Conservation (phyloP, 2,113 vertebrate species). For the Ciconia maguari region DNA sequence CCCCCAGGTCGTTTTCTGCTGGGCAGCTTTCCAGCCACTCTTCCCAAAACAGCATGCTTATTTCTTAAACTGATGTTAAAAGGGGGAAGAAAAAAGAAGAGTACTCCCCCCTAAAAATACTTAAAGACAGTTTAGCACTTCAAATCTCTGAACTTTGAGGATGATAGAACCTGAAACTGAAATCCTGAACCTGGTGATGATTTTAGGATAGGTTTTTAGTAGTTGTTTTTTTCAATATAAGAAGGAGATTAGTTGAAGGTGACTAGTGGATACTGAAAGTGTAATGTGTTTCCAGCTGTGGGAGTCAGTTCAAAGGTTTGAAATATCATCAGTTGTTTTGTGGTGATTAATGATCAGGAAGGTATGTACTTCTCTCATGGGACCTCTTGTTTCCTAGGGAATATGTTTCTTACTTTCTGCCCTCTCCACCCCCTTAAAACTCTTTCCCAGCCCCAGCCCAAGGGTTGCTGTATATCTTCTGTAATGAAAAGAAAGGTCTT, state of each 20-base stretch:
- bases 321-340: neutral
- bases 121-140: neutral
- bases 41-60: neutral
- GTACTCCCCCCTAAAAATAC: neutral
- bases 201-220: neutral
- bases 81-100: no score
- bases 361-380: neutral
- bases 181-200: neutral
- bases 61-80: neutral
- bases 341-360: neutral
- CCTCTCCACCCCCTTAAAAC: neutral
- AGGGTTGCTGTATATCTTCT: neutral
- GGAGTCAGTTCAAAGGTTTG: neutral
- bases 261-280: neutral
- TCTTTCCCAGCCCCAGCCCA: neutral
- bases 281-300: neutral
- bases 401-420: neutral
- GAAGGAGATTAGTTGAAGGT: neutral
- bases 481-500: neutral
- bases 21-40: neutral
- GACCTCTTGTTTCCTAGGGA: neutral
- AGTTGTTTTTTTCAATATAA: neutral
- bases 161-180: neutral
- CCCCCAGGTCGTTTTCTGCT: accelerated
- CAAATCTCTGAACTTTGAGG: neutral